phyloP scores from a whole-genome alignment of 2,888 invertebrate species.

The Helicoverpa assulta region DNA sequence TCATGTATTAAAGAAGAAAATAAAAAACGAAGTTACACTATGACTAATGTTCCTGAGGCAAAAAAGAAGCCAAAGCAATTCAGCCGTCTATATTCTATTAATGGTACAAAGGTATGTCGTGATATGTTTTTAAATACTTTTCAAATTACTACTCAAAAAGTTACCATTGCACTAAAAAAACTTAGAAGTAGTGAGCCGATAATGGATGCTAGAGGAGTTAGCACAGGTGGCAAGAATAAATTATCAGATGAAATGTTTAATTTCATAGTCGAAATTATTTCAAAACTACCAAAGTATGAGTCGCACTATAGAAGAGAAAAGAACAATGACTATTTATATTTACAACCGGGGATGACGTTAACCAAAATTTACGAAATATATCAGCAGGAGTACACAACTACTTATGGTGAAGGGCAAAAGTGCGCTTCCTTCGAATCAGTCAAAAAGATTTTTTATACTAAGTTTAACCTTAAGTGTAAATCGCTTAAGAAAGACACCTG shows the following conservation, averaged over 20 bases:
- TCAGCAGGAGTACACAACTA: conserved; percentile 32
- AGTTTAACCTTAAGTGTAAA: conserved; percentile 7
- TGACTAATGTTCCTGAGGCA: conserved; percentile 27
- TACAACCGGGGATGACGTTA: conserved; percentile 14
- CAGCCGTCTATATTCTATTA: conserved; percentile 32
- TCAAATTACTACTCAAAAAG: conserved; percentile 46
- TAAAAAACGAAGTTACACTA: conserved; percentile 47
- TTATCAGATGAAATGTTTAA: conserved; percentile 28
- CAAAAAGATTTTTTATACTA: conserved; percentile 5
- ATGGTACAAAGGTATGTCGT: conserved; percentile 36
- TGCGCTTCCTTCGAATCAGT: conserved; percentile 28
- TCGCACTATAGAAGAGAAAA: conserved; percentile 44
- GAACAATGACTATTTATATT: conserved; percentile 26
- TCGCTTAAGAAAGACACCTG: conserved; percentile 6
- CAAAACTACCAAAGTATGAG: conserved; percentile 45
- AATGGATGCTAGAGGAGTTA: conserved; percentile 38
- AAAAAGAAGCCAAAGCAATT: conserved; percentile 42
- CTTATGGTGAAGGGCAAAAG: no score
- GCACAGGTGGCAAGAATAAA: conserved; percentile 40
- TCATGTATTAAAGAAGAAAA: conserved; percentile 42
- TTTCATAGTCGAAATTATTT: conserved; percentile 38
- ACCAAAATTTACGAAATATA: conserved; percentile 11
- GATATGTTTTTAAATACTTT: conserved; percentile 46
- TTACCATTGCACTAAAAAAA: conserved; percentile 37
- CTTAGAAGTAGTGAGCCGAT: conserved; percentile 23